Conservation (phyloP, 2,113 vertebrate genomes). For the Sebastes fasciatus region DNA sequence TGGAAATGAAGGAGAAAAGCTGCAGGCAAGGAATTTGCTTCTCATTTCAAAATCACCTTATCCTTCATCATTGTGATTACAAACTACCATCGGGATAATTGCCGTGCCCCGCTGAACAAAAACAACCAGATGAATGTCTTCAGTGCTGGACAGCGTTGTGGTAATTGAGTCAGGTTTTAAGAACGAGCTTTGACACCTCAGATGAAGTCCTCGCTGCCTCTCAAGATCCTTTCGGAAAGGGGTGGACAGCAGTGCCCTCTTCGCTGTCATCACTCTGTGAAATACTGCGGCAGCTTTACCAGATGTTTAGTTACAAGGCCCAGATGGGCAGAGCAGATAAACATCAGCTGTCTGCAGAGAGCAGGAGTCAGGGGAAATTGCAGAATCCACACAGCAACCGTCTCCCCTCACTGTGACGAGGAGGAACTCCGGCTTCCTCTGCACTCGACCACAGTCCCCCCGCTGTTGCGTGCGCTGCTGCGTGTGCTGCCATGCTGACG, state of each 20-base stretch:
- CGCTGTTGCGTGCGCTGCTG: constrained; percentile 39
- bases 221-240: constrained; percentile 27
- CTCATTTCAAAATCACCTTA: constrained; percentile 26
- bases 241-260: constrained; percentile 51
- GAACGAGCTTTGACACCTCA: constrained; percentile 32
- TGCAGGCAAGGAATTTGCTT: constrained; percentile 15
- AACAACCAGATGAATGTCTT: background rate
- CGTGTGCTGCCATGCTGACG: constrained; percentile 36
- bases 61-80: constrained; percentile 49
- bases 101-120: background rate
- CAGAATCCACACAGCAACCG: constrained; percentile 42
- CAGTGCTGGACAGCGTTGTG: constrained; percentile 28
- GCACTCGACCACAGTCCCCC: constrained; percentile 35
- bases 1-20: constrained; percentile 29
- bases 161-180: constrained; percentile 26
- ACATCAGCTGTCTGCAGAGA: constrained; percentile 73
- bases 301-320: constrained; percentile 77
- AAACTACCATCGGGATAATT: constrained; percentile 53
- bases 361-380: constrained; percentile 45
- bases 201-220: constrained; percentile 56
- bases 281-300: constrained; percentile 64
- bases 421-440: constrained; percentile 52
- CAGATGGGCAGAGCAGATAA: constrained; percentile 77
- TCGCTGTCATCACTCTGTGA: constrained; percentile 59
- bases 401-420: constrained; percentile 42